Base-by-base conservation (phyloP, 2,888 invertebrate species). In the Lasius platythorax region DNA sequence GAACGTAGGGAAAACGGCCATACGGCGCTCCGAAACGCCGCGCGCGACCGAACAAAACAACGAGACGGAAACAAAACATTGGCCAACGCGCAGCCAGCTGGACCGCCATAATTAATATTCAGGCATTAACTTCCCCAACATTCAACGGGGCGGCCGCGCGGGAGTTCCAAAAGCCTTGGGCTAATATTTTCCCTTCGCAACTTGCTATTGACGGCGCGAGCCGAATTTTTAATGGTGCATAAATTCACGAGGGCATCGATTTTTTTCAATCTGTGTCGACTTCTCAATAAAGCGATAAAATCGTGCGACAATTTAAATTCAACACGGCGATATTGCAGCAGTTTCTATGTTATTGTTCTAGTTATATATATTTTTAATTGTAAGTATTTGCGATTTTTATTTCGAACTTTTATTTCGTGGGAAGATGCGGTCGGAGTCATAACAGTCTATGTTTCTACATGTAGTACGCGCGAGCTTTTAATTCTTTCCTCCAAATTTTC, bases 101-200 rank as follows among this genome's bases (percentile, higher is more conserved):
- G 83, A 89, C 84, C 72, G 89, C 89, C 87, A 90, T 93, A 93
- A 93, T 93, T 93, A 93, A 93, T 93, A 93, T 93, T 92, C 93
- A 91, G 87, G 87, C 92, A 91, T 92, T 92, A 93, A 91, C 91
- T 90, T 85, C 83, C 85, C 85, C 84, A 61, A 81, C 74, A 73
- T 81, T 72, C 79, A 79, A n/a, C 79, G 76, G 50, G 28, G 76
- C 50, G 23, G 67, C 30, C 50, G 43, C 15, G 70, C 64, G 68
- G 46, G 43, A 23, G 67, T 81, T 81, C 75, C 61, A 50, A 61
- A 76, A 74, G 79, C 79, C 79, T 81, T 73, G 61, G 61, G 28
- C 79, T 81, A 81, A 83, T 87, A 83, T 85, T 81, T 76, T 68
- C 67, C 40, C 70, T 56, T 72, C 63, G 81, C 75, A 61, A 76